Evolutionary conservation across 2,888 invertebrate species (phyloP), one percentile per base, ranked within the genome.

Genomic region (Dynastes tityus): DNA sequence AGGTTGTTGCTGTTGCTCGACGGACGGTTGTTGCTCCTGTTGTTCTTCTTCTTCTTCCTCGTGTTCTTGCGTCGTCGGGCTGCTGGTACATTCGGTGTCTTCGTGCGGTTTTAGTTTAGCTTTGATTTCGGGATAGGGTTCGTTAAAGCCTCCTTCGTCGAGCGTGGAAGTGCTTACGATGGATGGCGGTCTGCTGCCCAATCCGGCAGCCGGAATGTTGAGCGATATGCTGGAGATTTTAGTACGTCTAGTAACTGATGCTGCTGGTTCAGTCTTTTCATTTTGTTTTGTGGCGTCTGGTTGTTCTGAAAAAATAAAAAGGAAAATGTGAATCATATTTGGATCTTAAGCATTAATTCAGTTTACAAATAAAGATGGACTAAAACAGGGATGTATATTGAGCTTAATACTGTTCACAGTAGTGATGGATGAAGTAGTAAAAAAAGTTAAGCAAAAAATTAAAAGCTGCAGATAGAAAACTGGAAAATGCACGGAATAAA

Each of bases 131-230:
- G 93, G 93, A 80, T 92, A 92, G 32, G 93, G 93, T 88, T 94
- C 94, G 88, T 94, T 93, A 89, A 93, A 93, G 71, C 94, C 93
- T 75, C 93, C 93, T 83, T 94, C 94, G 87, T 94, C 94, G 29
- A 84, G 82, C 8, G 88, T 86, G 27, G 87, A 82, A 29, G 92
- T 92, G 83, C 94, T 94, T 71, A 94, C 91, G 80, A 94, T 92
- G 81, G 94, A 94, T 13, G 94, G 90, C 84, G 91, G 92, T 81
- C 90, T 91, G 79, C 90, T 92, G 83, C 92, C 92, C 82, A 92
- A 85, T 37, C 92, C 93, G 27, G 92, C 92, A 13, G 92, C 92
- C 80, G 92, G 92, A 85, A 93, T 90, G 87, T 92, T 92, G 73
- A 93, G 88, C 32, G 91, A 92, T 82, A 93, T 91, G 85, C 92